Conservation (phyloP, 2,797 vertebrate species). For the Phoebastria nigripes region DNA sequence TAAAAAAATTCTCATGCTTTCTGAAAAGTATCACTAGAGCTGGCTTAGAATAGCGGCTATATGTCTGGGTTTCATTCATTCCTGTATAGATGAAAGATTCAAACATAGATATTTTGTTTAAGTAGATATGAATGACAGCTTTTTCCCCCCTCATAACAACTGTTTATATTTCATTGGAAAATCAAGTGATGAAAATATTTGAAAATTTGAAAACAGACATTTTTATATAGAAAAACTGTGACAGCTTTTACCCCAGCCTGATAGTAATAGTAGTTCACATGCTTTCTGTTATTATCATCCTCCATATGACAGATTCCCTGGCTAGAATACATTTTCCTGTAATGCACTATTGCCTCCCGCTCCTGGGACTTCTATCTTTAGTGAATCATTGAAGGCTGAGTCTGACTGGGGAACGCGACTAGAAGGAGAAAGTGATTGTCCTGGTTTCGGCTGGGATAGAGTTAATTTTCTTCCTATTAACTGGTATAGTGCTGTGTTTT, state of each 20-base stretch:
- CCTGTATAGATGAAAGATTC: neutral
- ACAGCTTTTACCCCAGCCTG: slow-evolving; percentile 4
- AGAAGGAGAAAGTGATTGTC: neutral
- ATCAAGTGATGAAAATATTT: neutral
- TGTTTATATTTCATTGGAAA: neutral
- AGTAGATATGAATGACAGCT: neutral
- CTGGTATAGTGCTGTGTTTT: too few relatives aligned
- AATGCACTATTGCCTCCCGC: neutral
- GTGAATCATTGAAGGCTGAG: neutral
- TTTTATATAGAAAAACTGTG: neutral
- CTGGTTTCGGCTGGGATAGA: too few relatives aligned
- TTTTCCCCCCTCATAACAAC: neutral
- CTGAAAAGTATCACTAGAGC: neutral
- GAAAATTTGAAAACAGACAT: neutral
- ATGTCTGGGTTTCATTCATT: neutral
- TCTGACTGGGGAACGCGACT: neutral
- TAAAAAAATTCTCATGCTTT: neutral
- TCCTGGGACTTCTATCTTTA: neutral
- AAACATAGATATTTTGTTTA: neutral
- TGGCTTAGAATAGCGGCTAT: neutral
- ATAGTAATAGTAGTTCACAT: neutral
- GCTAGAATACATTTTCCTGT: neutral
- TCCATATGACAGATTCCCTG: neutral
- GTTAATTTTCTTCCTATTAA: too few relatives aligned
- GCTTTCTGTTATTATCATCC: neutral